A percentile compares a stretch with the other conserved stretches of the same genome.
These are phyloP conservation scores for Dicroscelio sp. DNA, from an alignment of 2,888 invertebrate genomes.

Conservation along the genomic window DNA sequence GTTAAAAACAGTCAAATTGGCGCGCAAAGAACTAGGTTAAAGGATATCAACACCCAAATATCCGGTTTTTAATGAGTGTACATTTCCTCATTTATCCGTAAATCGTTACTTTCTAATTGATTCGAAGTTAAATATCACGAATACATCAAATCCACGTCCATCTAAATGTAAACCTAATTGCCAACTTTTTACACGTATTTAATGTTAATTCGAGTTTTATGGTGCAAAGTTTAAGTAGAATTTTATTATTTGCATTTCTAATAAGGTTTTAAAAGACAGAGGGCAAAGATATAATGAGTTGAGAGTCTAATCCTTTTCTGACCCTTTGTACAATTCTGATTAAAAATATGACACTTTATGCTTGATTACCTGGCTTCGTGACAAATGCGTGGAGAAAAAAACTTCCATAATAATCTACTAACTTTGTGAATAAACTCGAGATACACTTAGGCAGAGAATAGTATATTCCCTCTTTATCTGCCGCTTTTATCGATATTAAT, in stretches of 20 bases:
- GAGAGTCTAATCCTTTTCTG: not conserved
- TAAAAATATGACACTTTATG: slow-evolving; percentile 16
- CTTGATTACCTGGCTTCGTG: slow-evolving; percentile 13
- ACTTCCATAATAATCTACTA: too few relatives aligned
- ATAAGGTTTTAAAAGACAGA: slow-evolving; percentile 21
- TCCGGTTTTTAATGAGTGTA: too few relatives aligned
- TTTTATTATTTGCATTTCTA: slow-evolving; percentile 45
- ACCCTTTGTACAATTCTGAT: slow-evolving; percentile 31
- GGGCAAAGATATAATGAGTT: slow-evolving; percentile 14
- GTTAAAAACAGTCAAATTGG: too few relatives aligned
- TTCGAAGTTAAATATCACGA: too few relatives aligned
- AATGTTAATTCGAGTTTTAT: slow-evolving; percentile 28
- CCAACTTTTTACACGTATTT: slow-evolving; percentile 20
- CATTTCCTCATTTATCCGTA: too few relatives aligned
- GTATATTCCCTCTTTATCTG: too few relatives aligned
- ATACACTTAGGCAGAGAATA: too few relatives aligned
- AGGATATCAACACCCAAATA: too few relatives aligned
- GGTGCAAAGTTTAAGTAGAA: slow-evolving; percentile 27
- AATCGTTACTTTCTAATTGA: too few relatives aligned
- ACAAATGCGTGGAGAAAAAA: not conserved
- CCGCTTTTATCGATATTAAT: too few relatives aligned
- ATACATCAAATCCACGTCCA: not conserved
- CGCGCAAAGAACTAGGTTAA: too few relatives aligned
- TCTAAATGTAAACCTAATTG: slow-evolving; percentile 18
- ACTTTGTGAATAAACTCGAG: too few relatives aligned